A percentile compares a stretch with the other conserved stretches of the same genome.
phyloP scores from a whole-genome alignment of 2,797 vertebrate genomes.

The Trachops cirrhosus region DNA sequence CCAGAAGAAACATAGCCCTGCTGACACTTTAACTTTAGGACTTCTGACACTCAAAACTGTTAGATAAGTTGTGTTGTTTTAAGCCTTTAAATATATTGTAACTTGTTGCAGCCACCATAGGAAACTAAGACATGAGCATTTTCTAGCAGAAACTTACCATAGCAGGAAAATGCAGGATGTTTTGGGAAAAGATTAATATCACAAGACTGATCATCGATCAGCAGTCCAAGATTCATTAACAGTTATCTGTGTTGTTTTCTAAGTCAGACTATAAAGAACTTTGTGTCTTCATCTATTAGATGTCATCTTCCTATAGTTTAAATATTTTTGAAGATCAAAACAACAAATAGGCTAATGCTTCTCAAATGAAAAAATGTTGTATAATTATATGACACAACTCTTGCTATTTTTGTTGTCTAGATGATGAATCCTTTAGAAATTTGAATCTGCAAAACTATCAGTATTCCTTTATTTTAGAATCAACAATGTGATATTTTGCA shows the following conservation, averaged over 20 bases:
- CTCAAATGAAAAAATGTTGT: background rate
- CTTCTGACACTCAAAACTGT: background rate
- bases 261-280: background rate
- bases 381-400: background rate
- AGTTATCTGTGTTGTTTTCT: background rate
- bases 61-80: background rate
- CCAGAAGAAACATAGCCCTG: too few species aligned
- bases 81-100: background rate
- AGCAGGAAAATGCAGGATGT: background rate
- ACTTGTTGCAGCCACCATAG: background rate
- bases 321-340: background rate
- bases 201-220: background rate
- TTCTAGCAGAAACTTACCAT: background rate
- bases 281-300: background rate
- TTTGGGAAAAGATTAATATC: background rate
- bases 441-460: background rate
- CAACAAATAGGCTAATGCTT: background rate
- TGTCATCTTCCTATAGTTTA: background rate
- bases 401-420: background rate
- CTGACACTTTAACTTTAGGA: background rate
- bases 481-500: background rate
- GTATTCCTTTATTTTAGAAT: background rate
- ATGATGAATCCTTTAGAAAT: background rate
- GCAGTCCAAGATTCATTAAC: background rate
- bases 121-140: background rate